These are phyloP conservation scores for Drosophila macrothrix DNA, from an alignment of 2,888 invertebrate genomes.

Conservation along the genomic window DNA sequence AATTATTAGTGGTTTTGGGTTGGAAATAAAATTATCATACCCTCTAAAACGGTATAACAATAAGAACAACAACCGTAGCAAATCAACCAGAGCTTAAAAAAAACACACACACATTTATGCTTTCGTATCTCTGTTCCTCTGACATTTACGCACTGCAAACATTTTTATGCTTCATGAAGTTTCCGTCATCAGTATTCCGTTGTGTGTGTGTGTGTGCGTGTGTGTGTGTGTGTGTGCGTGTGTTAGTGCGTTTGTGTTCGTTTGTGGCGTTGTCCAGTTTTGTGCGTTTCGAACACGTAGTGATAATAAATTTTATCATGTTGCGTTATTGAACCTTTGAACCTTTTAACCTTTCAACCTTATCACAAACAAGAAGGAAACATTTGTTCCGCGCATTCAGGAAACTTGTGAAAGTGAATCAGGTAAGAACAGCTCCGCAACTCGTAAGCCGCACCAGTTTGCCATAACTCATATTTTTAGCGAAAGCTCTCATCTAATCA, in stretches of 20 bases:
- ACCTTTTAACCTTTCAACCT: conserved; percentile 46
- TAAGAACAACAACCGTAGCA: conserved; percentile 14
- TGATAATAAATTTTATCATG: conserved; percentile 67
- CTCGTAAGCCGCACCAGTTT: not conserved
- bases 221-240: conserved; percentile 19
- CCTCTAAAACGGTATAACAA: not conserved
- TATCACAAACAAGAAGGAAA: conserved; percentile 53
- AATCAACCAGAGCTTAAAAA: conserved; percentile 22
- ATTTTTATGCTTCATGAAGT: conserved; percentile 70
- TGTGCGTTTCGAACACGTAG: conserved; percentile 63
- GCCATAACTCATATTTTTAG: not conserved
- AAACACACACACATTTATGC: conserved; percentile 2
- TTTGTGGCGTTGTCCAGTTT: conserved; percentile 36
- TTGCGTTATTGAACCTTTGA: conserved; percentile 59
- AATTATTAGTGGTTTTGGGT: not conserved
- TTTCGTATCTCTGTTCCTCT: conserved; percentile 44
- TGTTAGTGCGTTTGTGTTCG: conserved; percentile 1
- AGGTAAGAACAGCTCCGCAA: conserved; percentile 20
- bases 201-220: conserved; percentile 5
- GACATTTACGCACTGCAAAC: conserved; percentile 70
- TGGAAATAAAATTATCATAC: not conserved
- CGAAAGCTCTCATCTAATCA: not conserved
- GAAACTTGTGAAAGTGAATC: conserved; percentile 60
- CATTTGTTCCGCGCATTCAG: conserved; percentile 22
- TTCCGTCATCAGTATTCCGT: conserved; percentile 71